phyloP scores from a whole-genome alignment of 2,888 invertebrate genomes.

The Zhuqinia jingwanae region DNA sequence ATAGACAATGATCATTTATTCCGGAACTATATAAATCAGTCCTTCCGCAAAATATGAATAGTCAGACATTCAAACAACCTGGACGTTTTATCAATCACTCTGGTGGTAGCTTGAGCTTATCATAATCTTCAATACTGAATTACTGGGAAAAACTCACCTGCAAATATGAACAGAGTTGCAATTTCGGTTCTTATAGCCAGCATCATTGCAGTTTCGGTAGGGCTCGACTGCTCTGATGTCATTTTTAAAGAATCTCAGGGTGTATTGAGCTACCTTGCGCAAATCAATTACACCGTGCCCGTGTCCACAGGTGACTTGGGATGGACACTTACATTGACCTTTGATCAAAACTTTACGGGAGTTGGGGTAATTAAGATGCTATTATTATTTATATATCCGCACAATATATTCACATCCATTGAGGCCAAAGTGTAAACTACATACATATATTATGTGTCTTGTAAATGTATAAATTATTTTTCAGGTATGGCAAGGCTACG shows the following conservation, averaged over 20 bases:
- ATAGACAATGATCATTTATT: too few relatives aligned
- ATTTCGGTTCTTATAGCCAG: conserved; percentile 29
- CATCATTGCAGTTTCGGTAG: conserved; percentile 19
- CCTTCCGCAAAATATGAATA: too few relatives aligned
- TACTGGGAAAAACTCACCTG: too few relatives aligned
- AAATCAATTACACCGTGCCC: conserved; percentile 67
- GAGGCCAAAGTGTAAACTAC: too few relatives aligned
- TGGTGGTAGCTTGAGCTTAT: too few relatives aligned
- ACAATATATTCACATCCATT: too few relatives aligned
- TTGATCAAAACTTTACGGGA: conserved; percentile 69
- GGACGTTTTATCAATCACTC: too few relatives aligned
- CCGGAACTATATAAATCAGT: too few relatives aligned
- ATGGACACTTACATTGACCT: conserved; percentile 60
- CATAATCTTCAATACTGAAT: too few relatives aligned
- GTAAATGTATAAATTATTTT: neutral
- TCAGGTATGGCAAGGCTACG: conserved; percentile 67
- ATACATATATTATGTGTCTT: neutral
- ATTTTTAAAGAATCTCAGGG: conserved; percentile 64
- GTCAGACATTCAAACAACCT: too few relatives aligned
- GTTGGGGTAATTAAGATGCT: conserved; percentile 71
- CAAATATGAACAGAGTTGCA: conserved; percentile 42
- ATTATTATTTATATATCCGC: neutral
- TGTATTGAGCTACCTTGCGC: conserved; percentile 67
- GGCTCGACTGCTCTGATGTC: conserved; percentile 62
- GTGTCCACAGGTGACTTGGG: conserved; percentile 45